Evolutionary conservation across 2,888 invertebrate genomes (phyloP), one percentile per base, ranked within the genome.

Genomic region (Apodemia mormo): DNA sequence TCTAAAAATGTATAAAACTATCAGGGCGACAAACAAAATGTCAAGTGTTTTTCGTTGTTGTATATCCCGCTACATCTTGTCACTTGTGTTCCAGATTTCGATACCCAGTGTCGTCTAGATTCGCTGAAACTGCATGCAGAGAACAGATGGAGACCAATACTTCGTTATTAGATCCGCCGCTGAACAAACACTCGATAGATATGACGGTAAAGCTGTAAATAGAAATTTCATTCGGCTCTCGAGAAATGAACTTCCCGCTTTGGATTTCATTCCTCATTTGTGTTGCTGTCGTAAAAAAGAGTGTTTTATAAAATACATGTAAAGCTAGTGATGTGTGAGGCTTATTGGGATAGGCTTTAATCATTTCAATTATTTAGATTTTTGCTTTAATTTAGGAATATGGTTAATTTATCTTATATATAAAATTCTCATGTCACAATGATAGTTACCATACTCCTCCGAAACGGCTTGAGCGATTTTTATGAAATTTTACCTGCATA

Each of bases 101-200:
- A 52, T 45, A 66, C 69, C 61, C 58, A 56, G 70, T 67, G 52
- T 67, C 64, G 67, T 64, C 70, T 65, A 67, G 40, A 54, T 65
- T 67, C 69, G 65, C 64, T 70, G 68, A 68, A 68, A 66, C 72
- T 66, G 73, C 74, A 74, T 71, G 33, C 61, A 61, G 69, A 64
- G 74, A 75, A 67, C 76, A 74, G 73, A 76, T 66, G 74, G 71
- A 74, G 68, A 70, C 74, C 75, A 76, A 75, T 73, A 75, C 74
- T 75, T 73, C 75, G 73, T 76, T 77, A 76, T 77, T 75, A 76
- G 72, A 76, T 73, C 70, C 76, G 76, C 70, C 67, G 66, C 76
- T 76, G 77, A 75, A 68, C 76, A 78, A 76, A 78, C 74, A 77
- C 73, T 66, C 67, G 69, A 71, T 69, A 73, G 75, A 78, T 76